Evolutionary conservation across 2,113 vertebrate species (phyloP), one percentile per base, ranked within the genome.

Genomic region (Chamaea fasciata): DNA sequence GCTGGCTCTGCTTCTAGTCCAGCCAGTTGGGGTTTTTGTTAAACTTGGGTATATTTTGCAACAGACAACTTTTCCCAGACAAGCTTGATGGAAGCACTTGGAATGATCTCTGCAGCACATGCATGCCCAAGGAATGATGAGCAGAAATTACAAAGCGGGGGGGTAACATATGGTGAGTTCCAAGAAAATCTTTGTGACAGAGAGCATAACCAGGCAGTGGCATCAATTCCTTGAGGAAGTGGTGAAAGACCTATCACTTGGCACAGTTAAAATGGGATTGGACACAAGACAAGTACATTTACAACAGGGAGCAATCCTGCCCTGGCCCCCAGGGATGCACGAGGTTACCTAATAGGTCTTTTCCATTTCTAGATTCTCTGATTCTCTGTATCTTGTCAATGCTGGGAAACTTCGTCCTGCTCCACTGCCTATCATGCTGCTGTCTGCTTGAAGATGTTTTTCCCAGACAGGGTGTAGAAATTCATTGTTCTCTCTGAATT

Each of bases 391-490:
- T 90, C 83, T 84, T 95, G 90, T 94, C 93, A 90, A 15, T 57
- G 76, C 76, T 60, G 27, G 49, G 69, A 90, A 90, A 52, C 65
- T 84, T 94, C 3, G 7, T 95, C 73, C 90, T 89, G 79, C 92
- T 87, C 76, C 49, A 30, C 76, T 89, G 94, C 80, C 65, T 92
- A 84, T 92, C 95, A 86, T 86, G 88, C 83, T 75, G 71, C 85
- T 95, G 90, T 90, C 94, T 83, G 41, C 68, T 90, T 74, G 73
- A 88, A 94, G 85, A 46, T 87, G 85, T 92, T 96, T 95, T 94
- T 91, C 68, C 39, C 28, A 37, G 87, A 14, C 31, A 89, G 49
- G 37, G 4, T 64, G 41, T 14, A 92, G 83, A 84, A 93, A 84
- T 94, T 75, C 56, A 33, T 1, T 9, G 4, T 73, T 92, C 47